Base-by-base conservation (phyloP, 2,888 invertebrate species). In the Oscheius sp. region DNA sequence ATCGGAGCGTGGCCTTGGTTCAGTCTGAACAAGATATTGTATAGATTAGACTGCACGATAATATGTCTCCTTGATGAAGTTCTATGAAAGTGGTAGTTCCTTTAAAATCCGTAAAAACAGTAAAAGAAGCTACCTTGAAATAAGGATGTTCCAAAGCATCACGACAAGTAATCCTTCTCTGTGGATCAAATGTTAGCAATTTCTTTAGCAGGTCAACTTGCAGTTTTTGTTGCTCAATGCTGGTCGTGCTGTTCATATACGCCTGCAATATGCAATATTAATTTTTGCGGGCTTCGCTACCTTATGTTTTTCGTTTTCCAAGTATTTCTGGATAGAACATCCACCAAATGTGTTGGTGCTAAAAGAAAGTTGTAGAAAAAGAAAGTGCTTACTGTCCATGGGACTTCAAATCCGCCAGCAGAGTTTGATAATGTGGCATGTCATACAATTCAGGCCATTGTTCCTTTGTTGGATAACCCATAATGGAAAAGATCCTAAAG, bases 101-200 rank as follows among this genome's bases (percentile, higher is more conserved):
- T 35, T 35, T 35, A 6, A 35, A 6, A 35, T 35, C 23, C 16
- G 29, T 25, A 29, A 27, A n/a, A n/a, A n/a, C n/a, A n/a, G n/a
- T 43, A 21, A 64, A 45, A 23, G 27, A n/a, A 41, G 6, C 21
- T 29, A 76, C 84, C 76, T 82, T 81, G 88, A 99, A 99, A 89
- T 97, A 99, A 1, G 94, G 93, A 90, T 99, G 98, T 89, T 94
- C 94, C 95, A 99, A 95, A 3, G 99, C 97, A 89, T 94, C 94
- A 89, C 96, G 96, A 0, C 98, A 98, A n/a, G 97, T 96, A 61
- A 99, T 95, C 81, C 99, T 91, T 89, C 95, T 95, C 79, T 94
- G 95, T 0, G 99, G 99, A 90, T 99, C 99, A 96, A 99, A 98
- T 53, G 96, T 91, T 59, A 99, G 90, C 75, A 91, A 81, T 75